A percentile compares a stretch with the other conserved stretches of the same genome.
Evolutionary conservation across 1,140 invertebrate species (phyloP).

Genomic region (Drosophila jambulina): DNA sequence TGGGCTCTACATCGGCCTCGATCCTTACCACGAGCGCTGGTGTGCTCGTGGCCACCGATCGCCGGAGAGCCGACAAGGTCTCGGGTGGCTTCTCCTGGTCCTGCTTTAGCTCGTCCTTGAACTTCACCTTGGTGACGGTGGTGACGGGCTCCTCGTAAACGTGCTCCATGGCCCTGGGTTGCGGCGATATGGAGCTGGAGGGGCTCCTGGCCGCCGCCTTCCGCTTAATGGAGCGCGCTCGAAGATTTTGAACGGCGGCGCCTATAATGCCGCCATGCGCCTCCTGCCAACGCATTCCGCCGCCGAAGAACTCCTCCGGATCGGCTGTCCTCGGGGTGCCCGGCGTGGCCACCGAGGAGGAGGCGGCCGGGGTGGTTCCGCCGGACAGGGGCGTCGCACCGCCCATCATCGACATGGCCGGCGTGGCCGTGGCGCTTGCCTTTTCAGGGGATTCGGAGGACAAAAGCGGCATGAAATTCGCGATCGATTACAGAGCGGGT

Average conservation of each 20-base stretch:
- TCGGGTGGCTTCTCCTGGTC: conserved; percentile 30
- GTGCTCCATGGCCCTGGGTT: conserved; percentile 53
- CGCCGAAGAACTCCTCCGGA: conserved; percentile 56
- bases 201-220: conserved; percentile 49
- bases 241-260: conserved; percentile 73
- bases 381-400: conserved; percentile 54
- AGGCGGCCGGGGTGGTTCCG: conserved; percentile 30
- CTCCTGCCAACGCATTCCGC: conserved; percentile 76
- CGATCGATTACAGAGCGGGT: conserved; percentile 78
- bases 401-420: conserved; percentile 58
- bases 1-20: conserved; percentile 32
- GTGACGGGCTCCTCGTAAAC: conserved; percentile 70
- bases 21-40: conserved; percentile 73
- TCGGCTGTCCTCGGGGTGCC: conserved; percentile 38
- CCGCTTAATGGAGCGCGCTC: conserved; percentile 77
- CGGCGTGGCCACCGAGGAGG: conserved; percentile 47
- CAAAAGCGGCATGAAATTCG: conserved; percentile 84
- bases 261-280: conserved; percentile 80
- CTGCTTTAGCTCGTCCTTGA: conserved; percentile 53
- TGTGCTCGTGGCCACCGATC: conserved; percentile 78
- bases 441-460: conserved; percentile 73
- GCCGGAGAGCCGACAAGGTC: conserved; percentile 31
- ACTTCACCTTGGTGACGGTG: conserved; percentile 50
- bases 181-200: conserved; percentile 42
- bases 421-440: conserved; percentile 65